Base-by-base conservation (phyloP, 2,888 invertebrate genomes). In the Agapetus fuscipes region DNA sequence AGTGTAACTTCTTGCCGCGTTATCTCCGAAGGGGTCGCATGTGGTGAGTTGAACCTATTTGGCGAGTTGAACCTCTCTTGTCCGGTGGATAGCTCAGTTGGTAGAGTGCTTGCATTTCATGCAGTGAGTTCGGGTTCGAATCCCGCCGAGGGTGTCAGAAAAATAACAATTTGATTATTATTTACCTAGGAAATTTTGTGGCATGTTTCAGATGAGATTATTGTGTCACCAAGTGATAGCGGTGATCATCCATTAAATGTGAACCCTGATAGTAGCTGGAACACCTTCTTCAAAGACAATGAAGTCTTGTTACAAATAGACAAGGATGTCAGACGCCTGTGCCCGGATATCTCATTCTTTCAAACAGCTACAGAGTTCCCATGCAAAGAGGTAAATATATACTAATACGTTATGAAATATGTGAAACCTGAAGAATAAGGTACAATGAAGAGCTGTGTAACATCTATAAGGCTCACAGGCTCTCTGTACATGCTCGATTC, bases 341-440 rank as follows among this genome's bases (percentile, higher is more conserved):
- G 93, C 57, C 96, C 96, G 9, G 96, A 96, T 60, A 90, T 91
- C 58, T 94, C 93, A 37, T 98, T 98, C 66, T 98, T 98, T 62
- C 97, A 97, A 66, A 61, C 72, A 34, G 83, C 93, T 10, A 95
- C 95, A 1, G 87, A 89, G 47, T 93, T 79, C 62, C 96, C 97
- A 1, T 89, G 90, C 57, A 64, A 73, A 37, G 79, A 82, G 51
- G 76, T 83, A 50, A 30, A 10, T 35, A 40, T 20, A 20, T 20
- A 9, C 4, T 20, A 20, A 20, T 20, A 20, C 9, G 9, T 24
- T 20, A 20, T 20, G 9, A 20, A 6, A 20, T 20, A 20, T 20
- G 20, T 20, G 20, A 9, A 6, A 20, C 5, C 20, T 20, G 20
- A 4, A 20, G 20, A 6, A 20, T 9, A 20, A 4, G 20, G 20